phyloP scores from a whole-genome alignment of 2,888 invertebrate genomes.

The Lissocephala sabroskyi region DNA sequence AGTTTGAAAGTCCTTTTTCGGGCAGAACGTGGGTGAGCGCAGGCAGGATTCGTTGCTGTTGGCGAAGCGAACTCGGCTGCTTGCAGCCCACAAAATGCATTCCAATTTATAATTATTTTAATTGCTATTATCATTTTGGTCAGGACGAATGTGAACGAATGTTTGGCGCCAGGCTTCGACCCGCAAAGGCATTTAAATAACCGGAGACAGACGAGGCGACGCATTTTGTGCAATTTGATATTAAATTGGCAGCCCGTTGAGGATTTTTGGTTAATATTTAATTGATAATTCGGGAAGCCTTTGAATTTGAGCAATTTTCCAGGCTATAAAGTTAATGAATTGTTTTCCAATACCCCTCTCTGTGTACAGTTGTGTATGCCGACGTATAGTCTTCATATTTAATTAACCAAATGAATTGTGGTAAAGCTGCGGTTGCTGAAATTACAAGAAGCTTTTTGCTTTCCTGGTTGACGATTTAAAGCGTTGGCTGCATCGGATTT shows the following conservation, averaged over 20 bases:
- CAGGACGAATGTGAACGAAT: too few species aligned
- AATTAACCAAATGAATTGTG: too few species aligned
- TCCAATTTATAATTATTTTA: constrained; percentile 37
- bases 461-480: too few species aligned
- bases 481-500: too few species aligned
- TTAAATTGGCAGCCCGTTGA: constrained; percentile 21
- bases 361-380: neutral
- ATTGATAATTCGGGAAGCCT: constrained; percentile 18
- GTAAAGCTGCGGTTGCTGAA: too few species aligned
- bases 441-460: too few species aligned
- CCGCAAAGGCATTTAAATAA: constrained; percentile 9
- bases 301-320: constrained; percentile 16
- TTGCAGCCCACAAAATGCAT: constrained; percentile 21
- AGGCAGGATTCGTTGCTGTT: too few species aligned
- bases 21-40: too few species aligned
- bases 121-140: constrained; percentile 18
- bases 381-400: too few species aligned
- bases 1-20: too few species aligned
- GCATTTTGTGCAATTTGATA: constrained; percentile 25
- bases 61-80: too few species aligned
- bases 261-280: constrained; percentile 30
- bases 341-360: constrained; percentile 23
- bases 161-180: neutral
- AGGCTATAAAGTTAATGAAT: constrained; percentile 42
- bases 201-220: neutral